Evolutionary conservation across 2,113 vertebrate genomes (phyloP), one percentile per base, ranked within the genome.

Genomic region (Oryzias woworae): DNA sequence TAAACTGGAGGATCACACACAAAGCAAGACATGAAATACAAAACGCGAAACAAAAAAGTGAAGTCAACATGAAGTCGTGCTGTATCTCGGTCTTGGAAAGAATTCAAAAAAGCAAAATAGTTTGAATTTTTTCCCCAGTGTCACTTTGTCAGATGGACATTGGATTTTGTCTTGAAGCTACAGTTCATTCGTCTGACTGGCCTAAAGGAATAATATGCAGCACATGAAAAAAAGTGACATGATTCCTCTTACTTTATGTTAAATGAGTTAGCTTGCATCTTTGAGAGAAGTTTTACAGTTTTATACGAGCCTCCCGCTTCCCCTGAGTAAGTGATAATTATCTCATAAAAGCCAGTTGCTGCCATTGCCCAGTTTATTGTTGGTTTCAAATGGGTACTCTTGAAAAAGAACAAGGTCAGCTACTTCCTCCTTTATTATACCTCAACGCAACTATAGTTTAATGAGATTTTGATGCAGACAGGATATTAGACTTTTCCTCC

Each of bases 251-350:
- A 69, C 75, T 77, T 85, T 23, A 43, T 6, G 49, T 67, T 61
- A 31, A 73, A 44, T 60, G 56, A 66, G 46, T 69, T 73, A 14
- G 65, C 65, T 53, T 47, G 31, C 62, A 42, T 53, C 50, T 36
- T 56, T 31, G 54, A 49, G 58, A 66, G 71, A 64, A 66, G 62
- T 67, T 16, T 14, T 52, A 43, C n/a, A 61, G 66, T 59, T 74
- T 78, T 77, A 67, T 62, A 51, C 53, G 62, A 79, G 62, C 67
- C 74, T 74, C 78, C 69, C 24, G 57, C 66, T 66, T 73, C 28
- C 71, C 47, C 51, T 82, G 67, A 81, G 71, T 80, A 77, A 67
- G 79, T 86, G 84, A 72, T 87, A 82, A 85, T 82, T 65, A 83
- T 69, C 65, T 77, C 68, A 81, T 75, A 57, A 81, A 82, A 77